A percentile compares a stretch with the other conserved stretches of the same genome.
phyloP scores from a whole-genome alignment of 37 sponge, comb jelly and placozoan genomes.

The Spongilla lacustris region DNA sequence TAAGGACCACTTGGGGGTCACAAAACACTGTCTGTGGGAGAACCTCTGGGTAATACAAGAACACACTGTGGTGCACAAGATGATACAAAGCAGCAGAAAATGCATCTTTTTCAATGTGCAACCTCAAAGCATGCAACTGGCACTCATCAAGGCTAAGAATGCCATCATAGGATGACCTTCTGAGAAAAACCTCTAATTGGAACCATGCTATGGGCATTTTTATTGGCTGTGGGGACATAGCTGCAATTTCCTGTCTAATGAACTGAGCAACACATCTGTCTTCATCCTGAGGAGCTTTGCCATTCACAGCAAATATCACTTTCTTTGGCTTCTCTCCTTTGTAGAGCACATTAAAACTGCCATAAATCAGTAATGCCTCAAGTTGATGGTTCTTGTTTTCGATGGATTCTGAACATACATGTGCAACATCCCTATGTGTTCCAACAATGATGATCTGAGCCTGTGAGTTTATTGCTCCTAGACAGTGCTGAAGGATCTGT shows the following conservation, averaged over 20 bases:
- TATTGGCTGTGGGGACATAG: not conserved
- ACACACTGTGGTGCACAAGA: conserved; percentile 4
- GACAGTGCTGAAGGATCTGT: not conserved
- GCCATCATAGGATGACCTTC: not conserved
- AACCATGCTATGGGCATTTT: conserved; percentile 12
- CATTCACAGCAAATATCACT: not conserved
- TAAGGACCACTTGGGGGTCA: not conserved
- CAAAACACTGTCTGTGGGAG: conserved; percentile 10
- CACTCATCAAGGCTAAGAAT: conserved; percentile 9
- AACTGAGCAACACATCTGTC: not conserved
- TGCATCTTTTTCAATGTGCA: not conserved
- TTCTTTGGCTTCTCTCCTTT: not conserved
- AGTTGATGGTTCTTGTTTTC: not conserved
- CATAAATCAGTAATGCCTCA: not conserved
- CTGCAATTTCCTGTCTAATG: not conserved
- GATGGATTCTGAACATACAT: not conserved
- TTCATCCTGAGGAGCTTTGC: not conserved
- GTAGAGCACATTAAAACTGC: not conserved
- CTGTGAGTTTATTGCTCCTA: not conserved
- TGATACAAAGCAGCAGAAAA: not conserved
- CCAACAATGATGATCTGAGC: not conserved
- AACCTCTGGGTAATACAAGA: not conserved
- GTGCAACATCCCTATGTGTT: conserved; percentile 9
- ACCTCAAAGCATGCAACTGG: not conserved
- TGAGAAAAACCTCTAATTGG: not conserved